These are phyloP conservation scores for Electrona antarctica DNA, from an alignment of 2,113 vertebrate species.

Conservation along the genomic window DNA sequence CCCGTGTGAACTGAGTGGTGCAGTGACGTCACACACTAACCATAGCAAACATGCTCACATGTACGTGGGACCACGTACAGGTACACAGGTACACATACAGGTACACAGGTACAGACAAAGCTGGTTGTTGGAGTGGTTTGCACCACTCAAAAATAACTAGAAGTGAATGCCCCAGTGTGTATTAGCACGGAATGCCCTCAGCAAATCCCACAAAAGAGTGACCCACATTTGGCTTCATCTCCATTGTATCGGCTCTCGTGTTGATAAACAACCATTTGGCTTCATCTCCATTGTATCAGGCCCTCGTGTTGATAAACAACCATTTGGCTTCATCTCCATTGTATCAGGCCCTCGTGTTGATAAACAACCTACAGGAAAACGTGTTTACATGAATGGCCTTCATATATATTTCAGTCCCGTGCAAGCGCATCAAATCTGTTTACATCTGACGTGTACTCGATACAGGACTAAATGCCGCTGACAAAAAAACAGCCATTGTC, in stretches of 20 bases:
- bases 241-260: not conserved
- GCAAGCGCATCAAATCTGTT: conserved; percentile 14
- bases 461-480: not conserved
- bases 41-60: no score
- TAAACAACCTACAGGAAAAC: not conserved
- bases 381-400: not conserved
- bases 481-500: conserved; percentile 29
- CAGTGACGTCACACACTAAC: no score
- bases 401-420: not conserved
- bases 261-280: not conserved
- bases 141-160: no score
- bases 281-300: not conserved
- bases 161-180: no score
- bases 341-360: not conserved
- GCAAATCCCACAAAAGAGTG: not conserved
- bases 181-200: no score
- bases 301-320: not conserved
- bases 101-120: no score
- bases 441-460: conserved; percentile 3
- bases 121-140: no score
- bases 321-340: not conserved
- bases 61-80: no score
- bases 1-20: no score
- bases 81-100: no score
- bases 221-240: not conserved